Evolutionary conservation across 1,140 invertebrate genomes (phyloP).

Genomic region (Achroia grisella): DNA sequence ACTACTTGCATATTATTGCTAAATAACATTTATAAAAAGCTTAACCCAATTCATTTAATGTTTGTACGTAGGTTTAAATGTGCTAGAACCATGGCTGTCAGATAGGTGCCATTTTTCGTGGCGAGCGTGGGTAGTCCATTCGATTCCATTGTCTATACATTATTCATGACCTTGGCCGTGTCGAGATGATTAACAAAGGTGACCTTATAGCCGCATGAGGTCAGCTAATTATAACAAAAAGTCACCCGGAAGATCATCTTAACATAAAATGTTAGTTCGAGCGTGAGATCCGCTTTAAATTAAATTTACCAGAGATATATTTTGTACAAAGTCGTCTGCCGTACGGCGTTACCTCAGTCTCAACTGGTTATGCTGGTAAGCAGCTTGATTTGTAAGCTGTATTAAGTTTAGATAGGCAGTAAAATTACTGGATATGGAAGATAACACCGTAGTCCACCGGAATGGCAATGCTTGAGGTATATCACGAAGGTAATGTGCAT

Average conservation of each 20-base stretch:
- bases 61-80: background rate
- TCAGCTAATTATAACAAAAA: conserved; percentile 43
- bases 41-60: conserved; percentile 4
- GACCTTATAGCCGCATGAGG: conserved; percentile 35
- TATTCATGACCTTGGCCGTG: conserved; percentile 20
- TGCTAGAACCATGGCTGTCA: background rate
- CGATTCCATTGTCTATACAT: conserved; percentile 11
- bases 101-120: background rate
- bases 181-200: conserved; percentile 30
- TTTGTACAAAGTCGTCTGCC: no score
- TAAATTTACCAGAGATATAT: no score
- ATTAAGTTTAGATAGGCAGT: no score
- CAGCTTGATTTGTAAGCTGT: no score
- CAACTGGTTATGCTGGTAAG: no score
- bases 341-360: no score
- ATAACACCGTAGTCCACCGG: no score
- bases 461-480: no score
- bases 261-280: conserved; percentile 22
- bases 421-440: no score
- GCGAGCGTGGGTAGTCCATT: conserved; percentile 5
- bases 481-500: no score
- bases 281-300: conserved; percentile 26
- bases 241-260: conserved; percentile 33
- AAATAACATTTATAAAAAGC: background rate
- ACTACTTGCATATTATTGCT: background rate